These are phyloP conservation scores for Scomber japonicus DNA, from an alignment of 2,113 vertebrate genomes.

Conservation along the genomic window DNA sequence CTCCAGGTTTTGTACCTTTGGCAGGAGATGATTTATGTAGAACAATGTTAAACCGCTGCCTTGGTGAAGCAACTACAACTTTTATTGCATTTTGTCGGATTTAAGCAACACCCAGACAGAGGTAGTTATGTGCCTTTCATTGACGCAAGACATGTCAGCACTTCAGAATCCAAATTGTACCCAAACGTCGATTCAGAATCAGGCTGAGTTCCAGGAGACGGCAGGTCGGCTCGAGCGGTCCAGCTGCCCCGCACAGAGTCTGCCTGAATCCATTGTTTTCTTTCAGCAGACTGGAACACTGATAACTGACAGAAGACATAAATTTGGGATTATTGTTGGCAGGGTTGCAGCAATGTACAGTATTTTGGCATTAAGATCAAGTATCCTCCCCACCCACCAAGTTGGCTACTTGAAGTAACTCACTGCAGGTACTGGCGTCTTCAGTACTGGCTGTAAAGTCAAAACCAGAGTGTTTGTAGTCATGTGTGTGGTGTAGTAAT, in stretches of 20 bases:
- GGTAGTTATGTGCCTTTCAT: background rate
- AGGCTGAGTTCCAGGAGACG: conserved; percentile 11
- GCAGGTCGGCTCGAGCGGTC: conserved; percentile 15
- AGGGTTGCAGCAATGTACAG: conserved; percentile 45
- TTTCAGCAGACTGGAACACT: conserved; percentile 60
- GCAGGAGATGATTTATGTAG: conserved; percentile 45
- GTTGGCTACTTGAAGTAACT: conserved; percentile 13
- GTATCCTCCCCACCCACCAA: conserved; percentile 41
- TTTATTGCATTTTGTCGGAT: background rate
- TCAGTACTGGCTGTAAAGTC: background rate
- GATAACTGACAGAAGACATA: conserved; percentile 59
- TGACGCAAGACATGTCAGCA: background rate
- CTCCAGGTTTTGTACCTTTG: conserved; percentile 77
- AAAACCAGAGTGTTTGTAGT: background rate
- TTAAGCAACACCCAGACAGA: background rate
- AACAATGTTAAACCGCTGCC: conserved; percentile 26
- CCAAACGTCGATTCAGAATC: background rate
- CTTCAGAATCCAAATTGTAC: background rate
- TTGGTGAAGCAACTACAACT: background rate
- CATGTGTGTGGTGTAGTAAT: background rate
- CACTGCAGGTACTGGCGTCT: background rate
- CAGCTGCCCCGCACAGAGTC: conserved; percentile 34
- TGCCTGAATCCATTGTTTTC: conserved; percentile 52
- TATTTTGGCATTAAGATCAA: conserved; percentile 37
- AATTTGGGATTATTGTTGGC: conserved; percentile 46